These are phyloP conservation scores for Paradoxurus hermaphroditus DNA, from an alignment of 2,113 vertebrate genomes.

Conservation along the genomic window DNA sequence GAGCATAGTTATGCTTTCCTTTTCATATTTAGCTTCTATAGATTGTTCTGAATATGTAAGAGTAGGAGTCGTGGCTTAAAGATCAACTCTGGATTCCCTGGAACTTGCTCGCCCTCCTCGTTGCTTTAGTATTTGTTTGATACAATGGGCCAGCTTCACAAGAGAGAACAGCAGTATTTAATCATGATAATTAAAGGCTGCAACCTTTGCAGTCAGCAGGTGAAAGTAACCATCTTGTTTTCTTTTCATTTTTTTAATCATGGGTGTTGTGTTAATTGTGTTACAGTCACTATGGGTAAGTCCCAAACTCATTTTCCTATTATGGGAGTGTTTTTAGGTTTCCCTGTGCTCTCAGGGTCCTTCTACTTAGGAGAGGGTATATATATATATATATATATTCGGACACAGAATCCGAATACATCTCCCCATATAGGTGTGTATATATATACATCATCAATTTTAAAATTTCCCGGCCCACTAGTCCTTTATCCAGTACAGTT, in stretches of 20 bases:
- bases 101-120: background rate
- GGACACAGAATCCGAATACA: too few species aligned
- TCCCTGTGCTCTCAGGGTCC: background rate
- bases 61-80: background rate
- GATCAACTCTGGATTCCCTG: background rate
- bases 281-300: background rate
- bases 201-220: background rate
- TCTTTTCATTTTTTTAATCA: background rate
- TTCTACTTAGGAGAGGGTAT: background rate
- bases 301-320: conserved; percentile 23
- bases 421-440: too few species aligned
- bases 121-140: background rate
- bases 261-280: conserved; percentile 11
- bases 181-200: background rate
- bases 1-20: background rate
- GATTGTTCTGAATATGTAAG: conserved; percentile 4
- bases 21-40: conserved; percentile 31
- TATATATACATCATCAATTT: background rate
- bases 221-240: background rate
- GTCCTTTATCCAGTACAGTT: background rate
- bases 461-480: background rate
- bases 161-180: background rate
- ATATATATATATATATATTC: too few species aligned
- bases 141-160: background rate
- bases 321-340: conserved; percentile 10